phyloP scores from a whole-genome alignment of 1,140 invertebrate species.

The Listronotus oregonensis region DNA sequence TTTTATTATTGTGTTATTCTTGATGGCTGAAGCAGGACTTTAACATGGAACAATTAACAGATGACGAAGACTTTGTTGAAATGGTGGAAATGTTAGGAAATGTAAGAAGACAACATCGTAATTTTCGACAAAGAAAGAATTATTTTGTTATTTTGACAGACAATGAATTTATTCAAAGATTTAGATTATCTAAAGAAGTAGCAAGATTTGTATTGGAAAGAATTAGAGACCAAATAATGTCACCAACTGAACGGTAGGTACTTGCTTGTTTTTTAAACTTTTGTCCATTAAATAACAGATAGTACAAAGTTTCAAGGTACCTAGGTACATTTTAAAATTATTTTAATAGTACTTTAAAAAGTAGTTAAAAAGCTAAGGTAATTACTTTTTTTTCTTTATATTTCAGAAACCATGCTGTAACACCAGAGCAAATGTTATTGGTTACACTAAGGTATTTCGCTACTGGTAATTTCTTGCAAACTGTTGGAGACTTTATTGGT shows the following conservation, averaged over 20 bases:
- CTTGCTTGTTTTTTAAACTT: too few species aligned
- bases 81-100: too few species aligned
- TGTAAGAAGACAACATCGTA: background rate
- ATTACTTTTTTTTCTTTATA: background rate
- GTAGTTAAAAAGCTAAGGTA: too few species aligned
- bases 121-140: constrained; percentile 6
- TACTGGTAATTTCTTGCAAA: constrained; percentile 21
- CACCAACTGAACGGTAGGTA: too few species aligned
- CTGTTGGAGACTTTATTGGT: constrained; percentile 24
- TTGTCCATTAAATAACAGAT: background rate
- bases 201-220: background rate
- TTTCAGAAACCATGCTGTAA: constrained; percentile 27
- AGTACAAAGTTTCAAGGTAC: too few species aligned
- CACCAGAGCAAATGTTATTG: constrained; percentile 16
- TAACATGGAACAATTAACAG: too few species aligned
- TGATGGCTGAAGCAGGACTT: too few species aligned
- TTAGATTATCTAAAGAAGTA: constrained; percentile 2
- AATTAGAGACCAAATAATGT: too few species aligned
- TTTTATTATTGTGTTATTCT: too few species aligned
- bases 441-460: constrained; percentile 18
- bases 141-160: constrained; percentile 4
- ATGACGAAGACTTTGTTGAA: too few species aligned
- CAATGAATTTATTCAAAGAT: constrained; percentile 3
- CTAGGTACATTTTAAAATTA: too few species aligned
- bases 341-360: too few species aligned